These are phyloP conservation scores for Lasioglossum zephyrum DNA, from an alignment of 2,888 invertebrate genomes.

Conservation along the genomic window DNA sequence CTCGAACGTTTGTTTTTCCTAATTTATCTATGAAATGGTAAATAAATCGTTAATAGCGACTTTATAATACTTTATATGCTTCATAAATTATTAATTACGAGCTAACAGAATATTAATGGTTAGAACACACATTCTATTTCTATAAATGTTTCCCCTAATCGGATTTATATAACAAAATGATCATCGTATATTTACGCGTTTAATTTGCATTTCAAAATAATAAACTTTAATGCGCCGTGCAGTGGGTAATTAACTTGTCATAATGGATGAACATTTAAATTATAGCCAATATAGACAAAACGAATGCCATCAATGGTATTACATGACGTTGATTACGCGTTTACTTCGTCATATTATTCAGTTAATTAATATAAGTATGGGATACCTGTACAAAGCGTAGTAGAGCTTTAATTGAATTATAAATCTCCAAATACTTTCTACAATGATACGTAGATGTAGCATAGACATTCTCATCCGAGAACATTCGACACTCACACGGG, in stretches of 20 bases:
- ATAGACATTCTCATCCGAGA: neutral
- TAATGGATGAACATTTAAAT: neutral
- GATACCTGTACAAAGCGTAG: neutral
- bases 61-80: neutral
- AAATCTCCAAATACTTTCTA: neutral
- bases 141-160: neutral
- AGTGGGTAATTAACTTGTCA: neutral
- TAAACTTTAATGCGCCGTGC: neutral
- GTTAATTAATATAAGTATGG: neutral
- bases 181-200: neutral
- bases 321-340: conserved; percentile 7
- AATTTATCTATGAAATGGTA: neutral
- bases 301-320: neutral
- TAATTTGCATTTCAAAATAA: conserved; percentile 14
- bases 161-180: neutral
- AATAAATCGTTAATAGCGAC: neutral
- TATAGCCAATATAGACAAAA: neutral
- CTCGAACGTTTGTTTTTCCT: neutral
- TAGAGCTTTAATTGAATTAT: neutral
- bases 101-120: neutral
- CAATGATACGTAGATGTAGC: neutral
- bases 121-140: neutral
- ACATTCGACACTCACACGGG: neutral
- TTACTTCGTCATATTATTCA: neutral
- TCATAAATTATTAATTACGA: neutral